Evolutionary conservation across 2,888 invertebrate genomes (phyloP), one percentile per base, ranked within the genome.

Genomic region (Drosophila picticornis): DNA sequence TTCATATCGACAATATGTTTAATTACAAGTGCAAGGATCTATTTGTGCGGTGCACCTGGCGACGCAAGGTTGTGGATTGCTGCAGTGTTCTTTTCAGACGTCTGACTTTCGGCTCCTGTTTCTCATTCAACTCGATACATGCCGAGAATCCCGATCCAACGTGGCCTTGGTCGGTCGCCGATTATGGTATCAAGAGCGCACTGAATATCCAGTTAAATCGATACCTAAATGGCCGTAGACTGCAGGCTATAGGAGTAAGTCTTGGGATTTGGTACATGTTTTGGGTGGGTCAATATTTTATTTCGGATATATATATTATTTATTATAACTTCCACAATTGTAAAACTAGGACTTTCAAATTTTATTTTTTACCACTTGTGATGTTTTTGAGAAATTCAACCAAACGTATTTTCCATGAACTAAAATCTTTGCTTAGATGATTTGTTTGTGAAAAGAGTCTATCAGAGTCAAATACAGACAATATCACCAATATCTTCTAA

Each of bases 101-200:
- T 27, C 31, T 59, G 10, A 50, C 34, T 0, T 27, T 72, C 0
- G 75, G 77, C 2, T 46, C 67, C 10, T 89, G 87, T 22, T 89
- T 59, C 19, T 52, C 79, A 2, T 91, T 91, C 34, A 91, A 91
- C 53, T 78, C 88, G 0, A 0, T 72, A 11, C 31, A 46, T 1
- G n/a, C 43, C n/a, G 2, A 4, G 9, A 29, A 81, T 43, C 60
- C 75, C 0, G 77, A 81, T 56, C 68, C 72, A 3, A 75, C 84
- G 0, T 91, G 90, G 90, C 91, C 91, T 0, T 91, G 90, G 91
- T 76, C 83, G 0, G 90, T 84, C 36, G 80, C 80, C 1, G 69
- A 70, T 9, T 69, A 85, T 1, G 90, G 91, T 1, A 58, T 76
- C 22, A 61, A 66, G 1, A 82, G 85, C 29, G 91, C 83, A 0